These are phyloP conservation scores for Eumacrocentrus americanus DNA, from an alignment of 2,888 invertebrate genomes.

Conservation along the genomic window DNA sequence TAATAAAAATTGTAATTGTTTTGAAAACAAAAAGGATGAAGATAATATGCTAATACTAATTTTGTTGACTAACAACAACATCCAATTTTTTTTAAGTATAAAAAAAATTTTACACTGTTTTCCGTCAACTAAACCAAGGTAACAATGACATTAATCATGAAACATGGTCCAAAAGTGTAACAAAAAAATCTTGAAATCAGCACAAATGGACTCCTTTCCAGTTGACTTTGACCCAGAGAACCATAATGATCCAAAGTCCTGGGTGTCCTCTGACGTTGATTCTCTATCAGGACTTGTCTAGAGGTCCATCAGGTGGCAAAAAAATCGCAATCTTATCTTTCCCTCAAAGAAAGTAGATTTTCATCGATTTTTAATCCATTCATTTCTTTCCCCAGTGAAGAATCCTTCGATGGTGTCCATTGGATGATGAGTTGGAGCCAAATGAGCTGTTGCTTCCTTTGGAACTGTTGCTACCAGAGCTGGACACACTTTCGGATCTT, in stretches of 20 bases:
- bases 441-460: slow-evolving; percentile 49
- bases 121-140: too few relatives aligned
- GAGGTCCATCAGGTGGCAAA: too few relatives aligned
- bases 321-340: neutral
- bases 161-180: neutral
- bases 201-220: neutral
- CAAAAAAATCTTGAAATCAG: neutral
- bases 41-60: too few relatives aligned
- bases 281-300: too few relatives aligned
- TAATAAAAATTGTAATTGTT: too few relatives aligned
- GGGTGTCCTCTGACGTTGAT: too few relatives aligned
- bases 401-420: neutral
- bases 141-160: too few relatives aligned
- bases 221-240: neutral
- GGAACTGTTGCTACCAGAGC: slow-evolving; percentile 49
- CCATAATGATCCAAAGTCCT: neutral
- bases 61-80: too few relatives aligned
- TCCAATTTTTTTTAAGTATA: too few relatives aligned
- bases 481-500: slow-evolving; percentile 54
- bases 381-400: slow-evolving; percentile 28
- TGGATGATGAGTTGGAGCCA: slow-evolving; percentile 35
- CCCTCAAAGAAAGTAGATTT: neutral
- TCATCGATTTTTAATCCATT: too few relatives aligned
- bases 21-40: too few relatives aligned
- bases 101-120: too few relatives aligned